A percentile compares a stretch with the other conserved stretches of the same genome.
Conservation (phyloP, 2,888 invertebrate species). For the Lamellibrachia satsuma region DNA sequence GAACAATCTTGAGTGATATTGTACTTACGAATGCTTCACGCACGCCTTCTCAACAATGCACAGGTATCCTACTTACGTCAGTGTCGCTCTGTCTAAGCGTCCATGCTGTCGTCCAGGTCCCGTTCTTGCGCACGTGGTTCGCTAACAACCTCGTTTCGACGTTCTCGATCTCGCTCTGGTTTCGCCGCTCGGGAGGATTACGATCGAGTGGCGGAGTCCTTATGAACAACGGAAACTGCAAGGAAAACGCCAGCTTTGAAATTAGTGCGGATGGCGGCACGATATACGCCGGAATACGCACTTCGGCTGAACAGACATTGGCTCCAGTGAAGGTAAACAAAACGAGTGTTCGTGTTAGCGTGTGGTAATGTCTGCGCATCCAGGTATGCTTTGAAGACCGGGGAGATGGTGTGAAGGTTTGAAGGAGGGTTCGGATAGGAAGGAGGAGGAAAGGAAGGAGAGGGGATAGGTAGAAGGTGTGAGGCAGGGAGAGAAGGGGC, state of each 20-base stretch:
- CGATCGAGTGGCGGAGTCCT: not conserved
- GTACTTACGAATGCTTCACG: too few species aligned
- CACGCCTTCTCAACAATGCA: too few species aligned
- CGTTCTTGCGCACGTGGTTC: constrained; percentile 12
- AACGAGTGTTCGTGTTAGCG: not conserved
- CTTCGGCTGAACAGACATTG: not conserved
- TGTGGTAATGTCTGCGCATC: too few species aligned
- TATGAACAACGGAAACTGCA: not conserved
- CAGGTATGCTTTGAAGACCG: too few species aligned
- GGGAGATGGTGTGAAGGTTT: too few species aligned
- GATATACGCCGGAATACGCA: not conserved
- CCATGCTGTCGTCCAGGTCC: not conserved
- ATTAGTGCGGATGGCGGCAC: not conserved
- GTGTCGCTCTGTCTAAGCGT: not conserved
- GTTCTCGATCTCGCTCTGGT: not conserved
- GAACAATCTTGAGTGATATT: too few species aligned
- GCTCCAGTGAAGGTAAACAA: not conserved
- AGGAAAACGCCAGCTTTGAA: not conserved
- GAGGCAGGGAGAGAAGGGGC: too few species aligned
- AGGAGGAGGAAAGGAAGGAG: too few species aligned
- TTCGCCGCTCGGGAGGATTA: not conserved
- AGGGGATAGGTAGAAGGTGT: too few species aligned
- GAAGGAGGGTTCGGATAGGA: too few species aligned
- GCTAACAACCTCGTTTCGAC: not conserved
- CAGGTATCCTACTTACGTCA: too few species aligned